Percentiles rank a stretch among this genome's conserved stretches.
These are phyloP conservation scores for Aphelinus atriplicis DNA, from an alignment of 1,140 invertebrate species.

Conservation along the genomic window DNA sequence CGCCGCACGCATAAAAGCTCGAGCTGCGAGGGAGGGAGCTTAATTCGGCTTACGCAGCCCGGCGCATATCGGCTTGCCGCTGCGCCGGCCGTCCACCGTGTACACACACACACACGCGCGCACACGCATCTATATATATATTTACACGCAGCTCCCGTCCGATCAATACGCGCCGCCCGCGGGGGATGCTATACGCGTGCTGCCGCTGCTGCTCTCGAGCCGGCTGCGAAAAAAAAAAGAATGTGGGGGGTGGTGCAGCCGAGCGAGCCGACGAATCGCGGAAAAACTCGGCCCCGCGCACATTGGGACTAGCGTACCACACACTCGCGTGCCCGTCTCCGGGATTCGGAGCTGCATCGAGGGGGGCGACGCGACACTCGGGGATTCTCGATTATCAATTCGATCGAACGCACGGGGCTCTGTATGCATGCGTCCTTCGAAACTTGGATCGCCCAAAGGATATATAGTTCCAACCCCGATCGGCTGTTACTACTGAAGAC, in stretches of 20 bases:
- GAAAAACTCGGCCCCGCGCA: not conserved
- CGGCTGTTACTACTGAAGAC: constrained; percentile 3
- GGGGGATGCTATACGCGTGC: not conserved
- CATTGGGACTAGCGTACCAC: no score
- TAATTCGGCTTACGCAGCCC: constrained; percentile 26
- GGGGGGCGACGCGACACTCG: no score
- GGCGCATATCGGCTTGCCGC: constrained; percentile 22
- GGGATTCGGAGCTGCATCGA: no score
- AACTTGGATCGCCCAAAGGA: no score
- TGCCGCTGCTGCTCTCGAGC: constrained; percentile 10
- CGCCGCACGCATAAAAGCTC: constrained; percentile 1
- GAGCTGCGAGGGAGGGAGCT: constrained; percentile 6
- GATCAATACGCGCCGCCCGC: constrained; percentile 31
- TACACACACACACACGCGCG: no score
- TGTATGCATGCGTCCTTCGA: no score
- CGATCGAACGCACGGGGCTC: no score
- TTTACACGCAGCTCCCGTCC: not conserved
- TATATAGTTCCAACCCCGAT: not conserved
- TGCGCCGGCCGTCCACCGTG: not conserved
- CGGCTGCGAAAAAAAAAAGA: no score
- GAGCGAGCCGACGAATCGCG: not conserved
- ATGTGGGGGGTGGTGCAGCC: no score
- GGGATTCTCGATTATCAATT: no score
- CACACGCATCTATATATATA: no score
- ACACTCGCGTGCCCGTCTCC: no score